A percentile compares a stretch with the other conserved stretches of the same genome.
Evolutionary conservation across 1,140 invertebrate genomes (phyloP).

Genomic region (Mactra quadrangularis): DNA sequence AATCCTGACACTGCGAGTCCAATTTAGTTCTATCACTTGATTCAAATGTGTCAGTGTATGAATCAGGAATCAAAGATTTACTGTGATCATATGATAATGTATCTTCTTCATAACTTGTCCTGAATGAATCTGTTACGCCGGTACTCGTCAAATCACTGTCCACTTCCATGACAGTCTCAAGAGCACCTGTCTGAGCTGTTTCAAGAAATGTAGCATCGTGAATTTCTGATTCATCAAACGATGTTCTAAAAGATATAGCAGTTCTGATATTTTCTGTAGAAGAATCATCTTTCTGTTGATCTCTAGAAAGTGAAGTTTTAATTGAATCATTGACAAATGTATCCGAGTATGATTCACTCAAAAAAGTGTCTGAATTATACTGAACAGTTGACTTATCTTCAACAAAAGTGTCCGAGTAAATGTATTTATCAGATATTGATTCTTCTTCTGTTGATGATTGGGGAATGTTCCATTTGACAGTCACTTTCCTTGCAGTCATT

Average conservation of each 20-base stretch:
- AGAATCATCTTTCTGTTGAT: neutral
- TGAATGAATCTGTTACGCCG: neutral
- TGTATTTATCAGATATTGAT: constrained; percentile 3
- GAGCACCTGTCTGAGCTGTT: constrained; percentile 38
- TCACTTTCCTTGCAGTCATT: neutral
- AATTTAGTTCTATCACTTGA: constrained; percentile 41
- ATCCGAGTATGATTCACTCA: constrained; percentile 42
- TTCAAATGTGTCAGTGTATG: constrained; percentile 54
- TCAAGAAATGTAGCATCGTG: constrained; percentile 26
- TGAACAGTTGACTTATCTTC: neutral
- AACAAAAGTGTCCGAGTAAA: constrained; percentile 40
- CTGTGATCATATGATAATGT: neutral
- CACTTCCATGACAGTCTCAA: constrained; percentile 39
- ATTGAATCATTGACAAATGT: constrained; percentile 26
- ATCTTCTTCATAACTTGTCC: constrained; percentile 4
- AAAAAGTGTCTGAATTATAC: constrained; percentile 44
- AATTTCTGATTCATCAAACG: constrained; percentile 31
- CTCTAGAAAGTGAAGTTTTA: neutral
- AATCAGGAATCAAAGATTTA: constrained; percentile 21
- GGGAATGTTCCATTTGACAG: constrained; percentile 52
- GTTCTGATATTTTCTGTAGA: constrained; percentile 2
- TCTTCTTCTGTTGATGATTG: constrained; percentile 5
- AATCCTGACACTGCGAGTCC: constrained; percentile 22
- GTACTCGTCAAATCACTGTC: neutral
- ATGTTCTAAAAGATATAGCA: neutral